Percentiles rank a stretch among this genome's conserved stretches.
phyloP scores from a whole-genome alignment of 2,113 vertebrate genomes.

The Sylvia atricapilla region DNA sequence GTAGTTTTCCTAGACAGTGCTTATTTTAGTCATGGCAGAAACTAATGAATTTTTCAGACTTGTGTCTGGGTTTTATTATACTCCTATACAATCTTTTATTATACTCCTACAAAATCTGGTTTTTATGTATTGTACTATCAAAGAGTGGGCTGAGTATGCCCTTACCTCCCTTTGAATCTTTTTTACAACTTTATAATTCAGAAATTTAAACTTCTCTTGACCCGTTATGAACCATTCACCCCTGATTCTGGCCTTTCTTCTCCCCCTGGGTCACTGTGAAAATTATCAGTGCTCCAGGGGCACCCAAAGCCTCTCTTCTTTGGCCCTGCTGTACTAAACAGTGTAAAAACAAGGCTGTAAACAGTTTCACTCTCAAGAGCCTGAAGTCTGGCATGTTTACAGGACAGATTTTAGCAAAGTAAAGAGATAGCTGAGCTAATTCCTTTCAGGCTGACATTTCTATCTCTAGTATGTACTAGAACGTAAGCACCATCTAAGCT shows the following conservation, averaged over 20 bases:
- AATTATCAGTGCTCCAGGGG: background rate
- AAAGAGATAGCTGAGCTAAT: background rate
- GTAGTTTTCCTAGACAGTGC: slow-evolving; percentile 50
- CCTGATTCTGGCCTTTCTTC: background rate
- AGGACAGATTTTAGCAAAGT: background rate
- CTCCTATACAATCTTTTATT: slow-evolving; percentile 64
- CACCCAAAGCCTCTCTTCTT: background rate
- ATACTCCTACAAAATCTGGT: slow-evolving; percentile 36
- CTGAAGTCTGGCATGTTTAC: background rate
- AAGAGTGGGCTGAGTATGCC: background rate
- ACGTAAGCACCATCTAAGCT: fast-evolving
- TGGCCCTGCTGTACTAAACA: background rate
- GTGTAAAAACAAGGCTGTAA: background rate
- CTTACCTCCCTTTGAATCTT: slow-evolving; percentile 51
- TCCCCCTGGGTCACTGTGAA: background rate
- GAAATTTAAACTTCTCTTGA: slow-evolving; percentile 39
- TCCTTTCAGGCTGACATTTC: background rate
- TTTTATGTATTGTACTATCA: slow-evolving; percentile 44
- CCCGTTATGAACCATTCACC: background rate
- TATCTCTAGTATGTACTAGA: background rate
- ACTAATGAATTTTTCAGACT: slow-evolving; percentile 63
- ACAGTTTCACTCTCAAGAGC: background rate
- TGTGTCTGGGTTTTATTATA: slow-evolving; percentile 56
- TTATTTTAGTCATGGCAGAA: slow-evolving; percentile 55
- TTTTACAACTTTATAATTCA: slow-evolving; percentile 62